These are phyloP conservation scores for Varroa destructor DNA, from an alignment of 1,140 invertebrate genomes.

Conservation along the genomic window DNA sequence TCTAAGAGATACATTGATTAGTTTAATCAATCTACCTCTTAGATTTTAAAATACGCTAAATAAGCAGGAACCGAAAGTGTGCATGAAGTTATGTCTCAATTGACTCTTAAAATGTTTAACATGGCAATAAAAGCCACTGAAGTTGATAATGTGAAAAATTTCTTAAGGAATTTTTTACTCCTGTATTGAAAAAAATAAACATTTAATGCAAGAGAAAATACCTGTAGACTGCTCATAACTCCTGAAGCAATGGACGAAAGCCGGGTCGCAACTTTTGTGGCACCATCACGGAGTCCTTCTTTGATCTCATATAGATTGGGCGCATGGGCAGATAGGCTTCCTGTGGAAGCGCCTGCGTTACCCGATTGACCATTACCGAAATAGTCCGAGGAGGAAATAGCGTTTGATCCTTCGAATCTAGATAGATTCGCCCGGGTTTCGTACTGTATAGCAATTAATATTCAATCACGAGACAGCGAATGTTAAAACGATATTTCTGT, in stretches of 20 bases:
- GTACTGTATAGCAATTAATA: conserved; percentile 43
- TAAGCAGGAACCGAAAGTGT: too few species aligned
- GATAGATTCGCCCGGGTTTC: conserved; percentile 54
- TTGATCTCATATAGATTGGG: conserved; percentile 85
- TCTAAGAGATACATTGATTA: too few species aligned
- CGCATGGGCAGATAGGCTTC: conserved; percentile 41
- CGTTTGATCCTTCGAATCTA: conserved; percentile 71
- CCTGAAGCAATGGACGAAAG: conserved; percentile 84
- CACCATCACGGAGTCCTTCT: conserved; percentile 87
- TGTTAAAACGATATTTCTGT: neutral
- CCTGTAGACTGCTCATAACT: conserved; percentile 50
- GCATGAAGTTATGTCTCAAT: too few species aligned
- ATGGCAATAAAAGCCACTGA: too few species aligned
- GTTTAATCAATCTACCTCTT: too few species aligned
- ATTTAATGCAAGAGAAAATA: neutral
- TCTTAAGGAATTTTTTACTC: too few species aligned
- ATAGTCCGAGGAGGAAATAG: conserved; percentile 89
- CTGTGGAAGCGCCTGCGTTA: conserved; percentile 26
- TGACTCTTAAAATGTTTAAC: too few species aligned
- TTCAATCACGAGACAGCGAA: conserved; percentile 17
- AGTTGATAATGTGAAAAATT: too few species aligned
- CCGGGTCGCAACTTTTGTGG: conserved; percentile 86
- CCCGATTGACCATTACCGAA: conserved; percentile 52
- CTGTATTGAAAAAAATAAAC: too few species aligned
- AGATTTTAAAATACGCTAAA: too few species aligned